phyloP scores from a whole-genome alignment of 1,140 invertebrate genomes.

The Apolygus lucorum region DNA sequence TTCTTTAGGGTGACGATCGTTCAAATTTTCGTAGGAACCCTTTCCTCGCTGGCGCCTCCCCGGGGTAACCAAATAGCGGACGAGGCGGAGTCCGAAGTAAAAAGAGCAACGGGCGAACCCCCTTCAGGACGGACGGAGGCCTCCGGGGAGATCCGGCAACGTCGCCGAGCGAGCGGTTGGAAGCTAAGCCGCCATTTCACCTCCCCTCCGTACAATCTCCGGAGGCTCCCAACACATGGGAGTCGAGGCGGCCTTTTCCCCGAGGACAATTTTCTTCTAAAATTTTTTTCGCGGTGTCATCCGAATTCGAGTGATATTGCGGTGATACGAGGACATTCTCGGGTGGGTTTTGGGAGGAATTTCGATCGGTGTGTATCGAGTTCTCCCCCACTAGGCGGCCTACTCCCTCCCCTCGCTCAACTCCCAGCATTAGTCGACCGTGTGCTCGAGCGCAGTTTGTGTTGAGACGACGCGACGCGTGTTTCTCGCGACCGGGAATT shows the following conservation, averaged over 20 bases:
- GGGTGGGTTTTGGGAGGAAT: neutral
- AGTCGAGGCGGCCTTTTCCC: neutral
- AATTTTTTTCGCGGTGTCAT: neutral
- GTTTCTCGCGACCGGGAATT: neutral
- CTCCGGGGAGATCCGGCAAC: constrained; percentile 9
- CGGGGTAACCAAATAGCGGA: too few relatives aligned
- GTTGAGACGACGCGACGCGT: neutral
- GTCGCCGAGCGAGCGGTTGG: neutral
- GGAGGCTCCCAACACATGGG: neutral
- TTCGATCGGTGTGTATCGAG: neutral
- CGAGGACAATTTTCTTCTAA: neutral
- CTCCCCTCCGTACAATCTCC: neutral
- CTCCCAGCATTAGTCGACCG: neutral
- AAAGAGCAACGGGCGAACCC: neutral
- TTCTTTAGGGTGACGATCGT: too few relatives aligned
- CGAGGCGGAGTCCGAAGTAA: neutral
- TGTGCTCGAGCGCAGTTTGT: neutral
- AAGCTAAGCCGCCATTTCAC: constrained; percentile 11
- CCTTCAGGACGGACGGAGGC: neutral
- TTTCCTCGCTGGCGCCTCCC: too few relatives aligned
- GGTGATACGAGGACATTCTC: neutral
- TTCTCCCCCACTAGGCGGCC: neutral
- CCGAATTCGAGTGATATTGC: too few relatives aligned
- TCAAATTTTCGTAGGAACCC: too few relatives aligned
- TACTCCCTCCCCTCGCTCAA: neutral